These are phyloP conservation scores for Steatornis caripensis DNA, from an alignment of 2,113 vertebrate species.

Conservation along the genomic window DNA sequence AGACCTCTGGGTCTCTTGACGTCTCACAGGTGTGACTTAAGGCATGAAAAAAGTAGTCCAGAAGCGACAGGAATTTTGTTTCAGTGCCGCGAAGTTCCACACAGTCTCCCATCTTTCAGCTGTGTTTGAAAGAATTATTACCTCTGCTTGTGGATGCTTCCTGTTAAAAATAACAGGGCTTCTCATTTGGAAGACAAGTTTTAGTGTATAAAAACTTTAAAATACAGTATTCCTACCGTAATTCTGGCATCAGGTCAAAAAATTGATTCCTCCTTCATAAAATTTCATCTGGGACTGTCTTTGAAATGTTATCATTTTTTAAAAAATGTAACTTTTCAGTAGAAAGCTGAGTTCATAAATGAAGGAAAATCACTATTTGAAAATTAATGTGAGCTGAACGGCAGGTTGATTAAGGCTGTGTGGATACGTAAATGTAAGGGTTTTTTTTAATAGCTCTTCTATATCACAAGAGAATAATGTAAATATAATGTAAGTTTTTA, in stretches of 20 bases:
- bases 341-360: not conserved
- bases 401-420: not conserved
- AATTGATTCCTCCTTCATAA: not conserved
- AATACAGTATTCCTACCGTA: not conserved
- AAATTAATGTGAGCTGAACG: not conserved
- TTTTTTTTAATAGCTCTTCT: not conserved
- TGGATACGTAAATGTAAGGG: not conserved
- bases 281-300: not conserved
- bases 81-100: not conserved
- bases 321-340: not conserved
- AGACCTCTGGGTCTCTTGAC: not conserved
- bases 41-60: not conserved
- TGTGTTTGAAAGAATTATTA: not conserved
- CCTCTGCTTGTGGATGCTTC: not conserved
- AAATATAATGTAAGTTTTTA: not conserved
- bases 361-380: not conserved
- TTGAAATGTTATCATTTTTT: not conserved
- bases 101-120: fast-evolving
- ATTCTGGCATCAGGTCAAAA: not conserved
- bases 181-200: not conserved
- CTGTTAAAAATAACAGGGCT: not conserved
- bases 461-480: not conserved
- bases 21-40: not conserved
- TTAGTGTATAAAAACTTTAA: not conserved
- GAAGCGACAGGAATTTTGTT: not conserved